Conservation (phyloP, 2,888 invertebrate species). For the Athalia circularis region DNA sequence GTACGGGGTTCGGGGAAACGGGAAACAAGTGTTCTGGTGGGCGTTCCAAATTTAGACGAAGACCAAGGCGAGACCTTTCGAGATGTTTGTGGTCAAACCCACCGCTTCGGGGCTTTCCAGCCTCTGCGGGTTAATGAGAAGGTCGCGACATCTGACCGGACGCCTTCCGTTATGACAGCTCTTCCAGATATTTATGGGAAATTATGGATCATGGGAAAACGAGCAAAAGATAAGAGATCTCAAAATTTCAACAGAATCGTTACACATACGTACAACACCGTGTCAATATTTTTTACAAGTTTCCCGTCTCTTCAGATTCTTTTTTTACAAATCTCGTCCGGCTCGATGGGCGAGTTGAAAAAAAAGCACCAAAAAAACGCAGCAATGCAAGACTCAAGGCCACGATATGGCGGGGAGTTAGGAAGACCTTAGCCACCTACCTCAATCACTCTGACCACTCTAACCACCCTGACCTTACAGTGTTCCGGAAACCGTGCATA, state of each 20-base stretch:
- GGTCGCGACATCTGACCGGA: slow-evolving; percentile 69
- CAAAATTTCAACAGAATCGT: slow-evolving; percentile 38
- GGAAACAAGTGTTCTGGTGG: slow-evolving; percentile 59
- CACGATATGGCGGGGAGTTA: not conserved
- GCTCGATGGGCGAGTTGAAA: not conserved
- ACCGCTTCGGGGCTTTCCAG: slow-evolving; percentile 52
- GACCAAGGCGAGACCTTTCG: slow-evolving; percentile 53
- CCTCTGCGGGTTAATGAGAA: slow-evolving; percentile 66
- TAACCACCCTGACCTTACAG: slow-evolving; percentile 34
- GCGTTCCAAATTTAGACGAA: slow-evolving; percentile 68
- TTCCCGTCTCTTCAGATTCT: no score
- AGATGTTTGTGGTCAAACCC: slow-evolving; percentile 68
- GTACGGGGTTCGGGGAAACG: slow-evolving; percentile 22
- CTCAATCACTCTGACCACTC: slow-evolving; percentile 30
- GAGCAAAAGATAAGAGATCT: slow-evolving; percentile 32
- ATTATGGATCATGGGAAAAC: slow-evolving; percentile 65
- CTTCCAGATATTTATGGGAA: slow-evolving; percentile 66
- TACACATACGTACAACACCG: no score
- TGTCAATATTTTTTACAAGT: no score
- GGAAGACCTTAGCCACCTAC: not conserved
- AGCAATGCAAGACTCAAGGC: not conserved
- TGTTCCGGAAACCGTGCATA: slow-evolving; percentile 34
- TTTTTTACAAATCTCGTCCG: not conserved
- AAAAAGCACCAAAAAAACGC: no score
- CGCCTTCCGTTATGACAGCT: slow-evolving; percentile 69